Base-by-base conservation (phyloP, 2,113 vertebrate genomes). In the Mustela lutreola region DNA sequence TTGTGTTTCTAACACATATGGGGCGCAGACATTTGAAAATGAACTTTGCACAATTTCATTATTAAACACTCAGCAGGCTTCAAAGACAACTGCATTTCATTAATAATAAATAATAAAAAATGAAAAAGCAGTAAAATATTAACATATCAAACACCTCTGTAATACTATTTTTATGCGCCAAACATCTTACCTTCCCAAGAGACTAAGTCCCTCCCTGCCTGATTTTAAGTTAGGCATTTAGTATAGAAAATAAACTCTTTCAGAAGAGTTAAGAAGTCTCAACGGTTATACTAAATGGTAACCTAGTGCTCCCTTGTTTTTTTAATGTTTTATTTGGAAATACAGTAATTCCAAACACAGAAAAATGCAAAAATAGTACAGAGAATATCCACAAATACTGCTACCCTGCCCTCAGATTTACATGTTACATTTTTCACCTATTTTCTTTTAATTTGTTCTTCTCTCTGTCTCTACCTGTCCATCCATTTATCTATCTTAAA, bases 31-130 rank as follows among this genome's bases (percentile, higher is more conserved):
- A 93, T 97, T 98, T 95, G 94, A 96, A 98, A 97, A 93, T 80
- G 92, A 98, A 96, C 50, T 78, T 96, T 97, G 94, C 81, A 95
- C 71, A 92, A 98, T 97, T 97, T 94, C 97, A 97, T 98, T 97
- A 98, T 98, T 97, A 98, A 98, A 97, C 87, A 97, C 95, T 94
- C 96, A 98, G 97, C 97, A 92, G 96, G 97, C 96, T 97, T 98
- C 97, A 98, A 98, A 98, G 97, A 91, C 81, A 98, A 97, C 97
- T 93, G 92, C 58, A 94, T 95, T 97, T 96, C 98, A 98, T 98
- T 97, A 98, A 98, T 98, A 98, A 98, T 98, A 98, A 97, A 98
- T 98, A 98, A 96, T 96, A 97, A 98, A 96, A 97, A 98, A 97
- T 97, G 94, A 97, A 98, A 97, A 97, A 0, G 15, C 87, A 92